Percentiles rank a stretch among this genome's conserved stretches.
Evolutionary conservation across 2,888 invertebrate genomes (phyloP).

Genomic region (Pardosa pseudoannulata): DNA sequence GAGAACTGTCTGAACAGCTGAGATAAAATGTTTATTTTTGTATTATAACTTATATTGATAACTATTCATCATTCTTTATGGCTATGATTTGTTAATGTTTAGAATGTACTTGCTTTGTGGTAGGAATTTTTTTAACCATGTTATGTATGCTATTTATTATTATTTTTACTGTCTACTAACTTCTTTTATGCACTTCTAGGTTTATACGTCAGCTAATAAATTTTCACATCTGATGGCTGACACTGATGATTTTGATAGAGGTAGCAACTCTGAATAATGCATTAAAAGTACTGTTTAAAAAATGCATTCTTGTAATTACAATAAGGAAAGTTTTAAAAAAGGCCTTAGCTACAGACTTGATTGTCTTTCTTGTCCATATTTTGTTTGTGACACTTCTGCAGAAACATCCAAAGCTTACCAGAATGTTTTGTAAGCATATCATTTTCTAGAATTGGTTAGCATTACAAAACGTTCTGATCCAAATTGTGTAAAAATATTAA

Average conservation of each 20-base stretch:
- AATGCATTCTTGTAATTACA: slow-evolving; percentile 26
- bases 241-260: slow-evolving; percentile 47
- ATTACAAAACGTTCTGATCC: neutral
- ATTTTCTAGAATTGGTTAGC: neutral
- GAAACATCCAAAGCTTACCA: neutral
- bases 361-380: slow-evolving; percentile 52
- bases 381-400: slow-evolving; percentile 39
- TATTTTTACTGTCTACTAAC: neutral
- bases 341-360: slow-evolving; percentile 53
- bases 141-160: too few relatives aligned
- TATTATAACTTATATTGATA: too few relatives aligned
- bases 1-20: too few relatives aligned
- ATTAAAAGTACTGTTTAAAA: neutral
- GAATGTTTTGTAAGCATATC: slow-evolving; percentile 9
- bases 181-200: slow-evolving; percentile 22
- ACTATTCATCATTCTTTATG: too few relatives aligned
- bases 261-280: slow-evolving; percentile 54
- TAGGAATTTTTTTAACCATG: too few relatives aligned
- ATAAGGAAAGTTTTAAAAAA: slow-evolving; percentile 64
- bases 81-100: too few relatives aligned
- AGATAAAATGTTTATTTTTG: too few relatives aligned
- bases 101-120: too few relatives aligned
- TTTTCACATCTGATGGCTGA: slow-evolving; percentile 66
- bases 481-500: neutral
- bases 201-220: slow-evolving; percentile 68